These are phyloP conservation scores for Chitala chitala DNA, from an alignment of 2,113 vertebrate genomes.

Conservation along the genomic window DNA sequence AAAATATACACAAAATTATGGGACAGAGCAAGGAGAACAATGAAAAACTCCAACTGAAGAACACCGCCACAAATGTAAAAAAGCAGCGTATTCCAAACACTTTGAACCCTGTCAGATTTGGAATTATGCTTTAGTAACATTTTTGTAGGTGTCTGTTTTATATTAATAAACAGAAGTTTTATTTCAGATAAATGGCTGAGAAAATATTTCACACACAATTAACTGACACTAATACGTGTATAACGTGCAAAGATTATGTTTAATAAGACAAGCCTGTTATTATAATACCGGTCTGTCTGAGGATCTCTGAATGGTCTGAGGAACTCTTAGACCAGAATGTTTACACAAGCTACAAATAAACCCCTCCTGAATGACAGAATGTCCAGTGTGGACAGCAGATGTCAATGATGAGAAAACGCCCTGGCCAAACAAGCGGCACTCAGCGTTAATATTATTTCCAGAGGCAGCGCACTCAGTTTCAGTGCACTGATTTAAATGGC, in stretches of 20 bases:
- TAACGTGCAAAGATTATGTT: constrained; percentile 57
- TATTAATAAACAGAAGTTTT: no score
- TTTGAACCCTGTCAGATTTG: no score
- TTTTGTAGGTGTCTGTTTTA: no score
- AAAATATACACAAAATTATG: no score
- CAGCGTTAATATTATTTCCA: constrained; percentile 48
- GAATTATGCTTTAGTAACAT: no score
- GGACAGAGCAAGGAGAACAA: no score
- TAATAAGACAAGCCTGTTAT: constrained; percentile 55
- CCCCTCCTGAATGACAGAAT: constrained; percentile 55
- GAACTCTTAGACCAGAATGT: constrained; percentile 58
- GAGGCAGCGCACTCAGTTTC: constrained; percentile 29
- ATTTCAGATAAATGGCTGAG: no score
- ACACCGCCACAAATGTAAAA: no score
- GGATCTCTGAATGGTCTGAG: constrained; percentile 45
- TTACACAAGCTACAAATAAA: constrained; percentile 67
- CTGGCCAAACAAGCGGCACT: constrained; percentile 31
- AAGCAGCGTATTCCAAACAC: no score
- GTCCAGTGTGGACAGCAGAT: constrained; percentile 57
- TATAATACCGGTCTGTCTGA: constrained; percentile 55
- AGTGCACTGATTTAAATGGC: constrained; percentile 25
- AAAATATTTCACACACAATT: no score
- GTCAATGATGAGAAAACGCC: constrained; percentile 46
- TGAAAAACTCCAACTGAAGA: no score
- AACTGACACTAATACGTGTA: constrained; percentile 22